Percentiles rank a stretch among this genome's conserved stretches.
phyloP scores from a whole-genome alignment of 2,888 invertebrate species.

The Nymphalis c-album region DNA sequence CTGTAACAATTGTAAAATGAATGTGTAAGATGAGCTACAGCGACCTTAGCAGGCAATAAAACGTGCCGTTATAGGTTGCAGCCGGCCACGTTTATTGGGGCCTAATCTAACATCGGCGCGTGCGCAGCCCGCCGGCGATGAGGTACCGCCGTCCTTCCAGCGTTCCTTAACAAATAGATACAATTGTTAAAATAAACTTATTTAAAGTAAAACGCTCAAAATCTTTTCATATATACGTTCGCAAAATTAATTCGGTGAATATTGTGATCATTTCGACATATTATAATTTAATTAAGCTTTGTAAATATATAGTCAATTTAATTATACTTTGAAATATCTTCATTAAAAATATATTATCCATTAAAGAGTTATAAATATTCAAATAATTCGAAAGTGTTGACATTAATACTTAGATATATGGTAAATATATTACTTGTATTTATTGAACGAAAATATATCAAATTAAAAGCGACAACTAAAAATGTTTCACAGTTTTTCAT shows the following conservation, averaged over 20 bases:
- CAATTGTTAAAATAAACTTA: constrained; percentile 27
- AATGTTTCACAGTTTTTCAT: constrained; percentile 4
- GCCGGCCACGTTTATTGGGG: constrained; percentile 47
- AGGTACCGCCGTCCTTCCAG: constrained; percentile 25
- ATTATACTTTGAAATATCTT: too few species aligned
- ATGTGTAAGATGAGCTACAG: constrained; percentile 33
- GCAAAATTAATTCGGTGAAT: too few species aligned
- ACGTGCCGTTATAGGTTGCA: constrained; percentile 44
- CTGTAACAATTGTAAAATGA: constrained; percentile 16
- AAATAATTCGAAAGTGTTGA: too few species aligned
- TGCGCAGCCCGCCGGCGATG: constrained; percentile 42
- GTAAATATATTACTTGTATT: not conserved
- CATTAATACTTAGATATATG: not conserved
- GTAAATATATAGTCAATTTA: too few species aligned
- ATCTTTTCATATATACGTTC: not conserved
- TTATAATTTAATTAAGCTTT: too few species aligned
- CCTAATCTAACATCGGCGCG: constrained; percentile 50
- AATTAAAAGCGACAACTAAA: not conserved
- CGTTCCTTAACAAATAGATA: constrained; percentile 21
- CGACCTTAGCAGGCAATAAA: constrained; percentile 41
- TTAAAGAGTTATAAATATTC: too few species aligned
- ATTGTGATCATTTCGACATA: too few species aligned
- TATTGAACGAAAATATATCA: not conserved
- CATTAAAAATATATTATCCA: too few species aligned
- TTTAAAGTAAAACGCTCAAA: not conserved